Base-by-base conservation (phyloP, 2,888 invertebrate species). In the Thyatira batis region DNA sequence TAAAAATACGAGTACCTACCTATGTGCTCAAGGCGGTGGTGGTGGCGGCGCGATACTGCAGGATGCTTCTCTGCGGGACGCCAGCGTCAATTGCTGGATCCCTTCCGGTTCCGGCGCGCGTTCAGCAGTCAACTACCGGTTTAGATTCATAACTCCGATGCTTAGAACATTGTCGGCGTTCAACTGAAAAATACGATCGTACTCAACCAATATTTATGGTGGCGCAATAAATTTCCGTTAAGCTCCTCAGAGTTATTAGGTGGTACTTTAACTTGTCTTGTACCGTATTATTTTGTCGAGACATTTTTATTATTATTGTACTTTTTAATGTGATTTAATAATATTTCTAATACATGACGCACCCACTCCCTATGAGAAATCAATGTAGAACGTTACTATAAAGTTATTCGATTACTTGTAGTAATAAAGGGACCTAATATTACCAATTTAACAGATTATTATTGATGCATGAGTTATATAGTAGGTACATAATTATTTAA, bases 71-170 rank as follows among this genome's bases (percentile, higher is more conserved):
- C 87, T 70, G 77, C 80, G 84, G 85, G 88, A 78, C 63, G 79
- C 77, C 76, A 74, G 82, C 80, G 80, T 82, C 87, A 82, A 86
- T 88, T 85, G 87, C 87, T 83, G 85, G 84, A 85, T 88, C 86
- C 81, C 83, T 84, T 89, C 89, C 89, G 84, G 63, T 88, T 89
- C 88, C 89, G 87, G 78, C 71, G 67, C 69, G 66, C 64, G 48
- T 63, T 65, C 76, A 76, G 79, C 78, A 81, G 78, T 76, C 78
- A 67, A 73, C 78, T 76, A 72, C 83, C 82, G 82, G 81, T 73
- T 80, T 76, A 77, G 81, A 78, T 79, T 78, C 81, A 82, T 83
- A 82, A 83, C 82, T 80, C 71, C 65, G 75, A 76, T 73, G 73
- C 78, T 80, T 78, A 80, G 82, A 80, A 82, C 82, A 80, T 78